These are phyloP conservation scores for Chouioia cunea DNA, from an alignment of 2,888 invertebrate species.

Conservation along the genomic window DNA sequence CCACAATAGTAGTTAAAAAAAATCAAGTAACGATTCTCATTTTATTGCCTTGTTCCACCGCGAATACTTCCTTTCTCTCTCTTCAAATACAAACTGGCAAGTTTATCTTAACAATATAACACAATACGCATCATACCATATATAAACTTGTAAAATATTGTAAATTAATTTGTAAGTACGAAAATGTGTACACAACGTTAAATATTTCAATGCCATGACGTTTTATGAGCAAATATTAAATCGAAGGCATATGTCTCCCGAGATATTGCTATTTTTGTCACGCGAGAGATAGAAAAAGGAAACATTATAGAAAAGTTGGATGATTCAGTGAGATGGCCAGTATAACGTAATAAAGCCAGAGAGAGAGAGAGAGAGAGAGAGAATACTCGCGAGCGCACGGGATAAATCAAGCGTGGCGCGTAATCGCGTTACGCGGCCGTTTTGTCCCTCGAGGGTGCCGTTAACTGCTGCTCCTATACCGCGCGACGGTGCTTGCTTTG, in stretches of 20 bases:
- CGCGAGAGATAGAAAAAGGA: constrained; percentile 25
- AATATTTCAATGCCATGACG: too few species aligned
- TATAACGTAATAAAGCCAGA: constrained; percentile 64
- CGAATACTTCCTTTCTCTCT: constrained; percentile 5
- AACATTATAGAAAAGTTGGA: constrained; percentile 14
- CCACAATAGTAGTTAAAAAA: constrained; percentile 2
- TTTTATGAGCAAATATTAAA: too few species aligned
- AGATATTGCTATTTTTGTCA: not conserved
- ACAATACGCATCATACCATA: constrained; percentile 42
- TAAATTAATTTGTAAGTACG: too few species aligned
- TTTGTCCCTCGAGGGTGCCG: constrained; percentile 60
- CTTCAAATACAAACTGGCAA: not conserved
- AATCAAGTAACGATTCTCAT: too few species aligned
- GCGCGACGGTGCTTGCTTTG: constrained; percentile 26
- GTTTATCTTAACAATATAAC: constrained; percentile 40
- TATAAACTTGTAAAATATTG: too few species aligned
- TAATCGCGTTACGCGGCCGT: constrained; percentile 63
- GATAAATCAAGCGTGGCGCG: constrained; percentile 65
- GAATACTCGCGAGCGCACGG: constrained; percentile 56
- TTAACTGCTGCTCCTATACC: constrained; percentile 52
- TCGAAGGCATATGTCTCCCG: not conserved
- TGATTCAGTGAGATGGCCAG: constrained; percentile 43
- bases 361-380: too few species aligned
- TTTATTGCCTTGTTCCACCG: too few species aligned
- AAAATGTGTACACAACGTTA: too few species aligned